Evolutionary conservation across 1,140 invertebrate species (phyloP), one percentile per base, ranked within the genome.

Genomic region (Leptoteleia sp.): DNA sequence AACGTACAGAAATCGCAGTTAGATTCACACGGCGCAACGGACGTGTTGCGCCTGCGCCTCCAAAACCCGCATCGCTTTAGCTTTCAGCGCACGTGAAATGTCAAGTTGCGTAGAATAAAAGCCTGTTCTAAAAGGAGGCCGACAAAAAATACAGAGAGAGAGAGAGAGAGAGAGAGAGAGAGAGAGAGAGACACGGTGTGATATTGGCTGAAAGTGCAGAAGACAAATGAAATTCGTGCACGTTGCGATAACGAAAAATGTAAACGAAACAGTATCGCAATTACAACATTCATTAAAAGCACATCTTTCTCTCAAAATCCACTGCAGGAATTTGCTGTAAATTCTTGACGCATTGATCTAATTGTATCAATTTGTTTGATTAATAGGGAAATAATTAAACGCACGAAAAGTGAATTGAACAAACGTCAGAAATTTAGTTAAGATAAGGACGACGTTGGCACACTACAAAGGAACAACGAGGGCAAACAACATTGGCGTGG

Each of bases 231-330:
- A 71, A 61, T 71, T 52, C 68, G 47, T 45, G 54, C 47, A 19
- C 35, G 45, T 43, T 17, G 11, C 45, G 61, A 68, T 76, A 76
- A 76, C 64, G 57, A 64, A 61, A 75, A 59, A 50, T 50, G 54
- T 65, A 67, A 75, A 75, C 61, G 61, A 65, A 67, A 61, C 50
- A 27, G 50, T 55, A 37, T 57, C 59, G 47, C 47, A 62, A 62
- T 72, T 72, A 48, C 68, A 45, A 33, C 70, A 50, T 57, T 57
- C 50, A 45, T 72, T 48, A 72, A 54, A 62, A 40, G 37, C 54
- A 35, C 27, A 11, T 15, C 15, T 48, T 70, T 70, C 31, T 67
- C 22, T 16, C 7, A 0, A 52, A 71, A 71, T 61, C 33, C 11
- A 16, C 13, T 35, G 4, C 13, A 52, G 19, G n/a, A 27, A 45